phyloP scores from a whole-genome alignment of 2,113 vertebrate genomes.

The Bambusicola thoracicus region DNA sequence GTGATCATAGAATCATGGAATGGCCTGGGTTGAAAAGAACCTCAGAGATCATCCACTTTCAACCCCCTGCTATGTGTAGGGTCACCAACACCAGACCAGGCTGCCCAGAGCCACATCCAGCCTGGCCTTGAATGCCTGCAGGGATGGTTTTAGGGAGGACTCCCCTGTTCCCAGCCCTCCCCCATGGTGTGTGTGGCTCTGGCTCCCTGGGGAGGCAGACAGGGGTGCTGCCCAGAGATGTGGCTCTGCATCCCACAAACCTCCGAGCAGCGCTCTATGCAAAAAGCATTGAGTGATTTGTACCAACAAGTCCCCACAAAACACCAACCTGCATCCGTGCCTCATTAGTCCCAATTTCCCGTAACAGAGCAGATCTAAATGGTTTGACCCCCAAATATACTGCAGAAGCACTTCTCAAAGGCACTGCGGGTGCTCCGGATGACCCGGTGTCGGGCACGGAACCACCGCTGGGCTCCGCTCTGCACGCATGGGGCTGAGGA shows the following conservation, averaged over 20 bases:
- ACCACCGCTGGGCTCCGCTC: neutral
- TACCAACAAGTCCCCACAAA: neutral
- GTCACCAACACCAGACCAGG: no score
- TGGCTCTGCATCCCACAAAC: neutral
- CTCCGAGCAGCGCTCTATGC: neutral
- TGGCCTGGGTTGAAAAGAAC: no score
- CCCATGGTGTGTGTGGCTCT: rapidly evolving
- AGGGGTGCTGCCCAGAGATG: rapidly evolving
- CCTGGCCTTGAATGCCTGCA: no score
- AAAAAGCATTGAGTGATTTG: neutral
- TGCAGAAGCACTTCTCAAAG: neutral
- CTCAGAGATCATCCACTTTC: no score
- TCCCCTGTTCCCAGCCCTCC: neutral
- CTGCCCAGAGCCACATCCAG: no score
- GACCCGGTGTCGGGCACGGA: rapidly evolving
- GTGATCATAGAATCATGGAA: neutral
- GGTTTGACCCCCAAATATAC: neutral
- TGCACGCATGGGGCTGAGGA: rapidly evolving
- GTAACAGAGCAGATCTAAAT: rapidly evolving
- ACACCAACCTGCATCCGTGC: neutral
- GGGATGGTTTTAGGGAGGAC: neutral
- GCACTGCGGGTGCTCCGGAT: neutral
- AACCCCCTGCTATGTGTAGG: no score
- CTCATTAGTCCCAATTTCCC: neutral
- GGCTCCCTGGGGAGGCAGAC: neutral